Percentiles rank a stretch among this genome's conserved stretches.
Conservation (phyloP, 2,113 vertebrate genomes). For the Chelonoidis abingdonii region DNA sequence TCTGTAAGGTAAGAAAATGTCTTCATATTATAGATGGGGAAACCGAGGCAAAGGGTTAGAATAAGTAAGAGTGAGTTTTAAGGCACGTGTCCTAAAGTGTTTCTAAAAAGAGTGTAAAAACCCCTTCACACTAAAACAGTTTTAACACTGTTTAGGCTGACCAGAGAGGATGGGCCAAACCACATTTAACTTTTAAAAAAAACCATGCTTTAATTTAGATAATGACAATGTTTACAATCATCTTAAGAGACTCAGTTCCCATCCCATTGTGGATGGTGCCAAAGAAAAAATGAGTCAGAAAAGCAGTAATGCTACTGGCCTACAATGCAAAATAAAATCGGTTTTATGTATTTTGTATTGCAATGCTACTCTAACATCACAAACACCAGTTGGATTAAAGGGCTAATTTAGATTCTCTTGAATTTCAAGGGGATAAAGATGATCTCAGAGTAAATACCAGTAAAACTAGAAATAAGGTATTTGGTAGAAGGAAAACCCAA, state of each 20-base stretch:
- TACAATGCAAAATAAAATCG: neutral
- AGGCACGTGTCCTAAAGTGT: neutral
- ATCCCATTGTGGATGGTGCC: neutral
- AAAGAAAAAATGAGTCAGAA: neutral
- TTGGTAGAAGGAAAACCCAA: neutral
- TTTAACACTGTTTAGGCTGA: neutral
- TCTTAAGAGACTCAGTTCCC: neutral
- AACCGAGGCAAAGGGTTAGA: neutral
- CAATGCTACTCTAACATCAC: neutral
- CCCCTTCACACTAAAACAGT: neutral
- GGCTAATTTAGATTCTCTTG: conserved; percentile 37
- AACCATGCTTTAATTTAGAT: neutral
- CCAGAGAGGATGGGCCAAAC: neutral
- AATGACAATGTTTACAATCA: neutral
- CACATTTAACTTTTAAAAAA: neutral
- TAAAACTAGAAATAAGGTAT: neutral
- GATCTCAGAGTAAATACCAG: conserved; percentile 22
- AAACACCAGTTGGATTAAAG: conserved; percentile 7
- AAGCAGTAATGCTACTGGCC: neutral
- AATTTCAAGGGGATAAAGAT: conserved; percentile 11
- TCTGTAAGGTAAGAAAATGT: neutral
- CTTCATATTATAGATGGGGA: neutral
- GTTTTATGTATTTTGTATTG: neutral
- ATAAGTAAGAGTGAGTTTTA: rapidly evolving
- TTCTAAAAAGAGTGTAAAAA: neutral